phyloP scores from a whole-genome alignment of 2,113 vertebrate species.

The Cacatua alba region DNA sequence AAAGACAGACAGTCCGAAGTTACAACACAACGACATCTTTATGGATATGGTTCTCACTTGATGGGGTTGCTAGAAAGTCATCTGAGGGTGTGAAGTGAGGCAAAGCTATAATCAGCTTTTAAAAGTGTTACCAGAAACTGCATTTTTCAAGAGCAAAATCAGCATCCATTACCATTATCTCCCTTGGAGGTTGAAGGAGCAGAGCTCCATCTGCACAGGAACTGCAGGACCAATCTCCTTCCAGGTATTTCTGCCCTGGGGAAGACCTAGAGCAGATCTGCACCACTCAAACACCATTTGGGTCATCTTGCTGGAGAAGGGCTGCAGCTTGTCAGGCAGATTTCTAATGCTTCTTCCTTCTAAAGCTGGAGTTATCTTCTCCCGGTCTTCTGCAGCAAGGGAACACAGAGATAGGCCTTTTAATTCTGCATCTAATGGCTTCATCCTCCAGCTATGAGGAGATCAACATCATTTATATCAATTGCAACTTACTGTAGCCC shows the following conservation, averaged over 20 bases:
- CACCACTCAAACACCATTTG: not conserved
- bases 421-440: not conserved
- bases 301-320: not conserved
- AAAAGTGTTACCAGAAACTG: not conserved
- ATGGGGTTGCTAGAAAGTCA: not conserved
- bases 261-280: not conserved
- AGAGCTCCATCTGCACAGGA: accelerated
- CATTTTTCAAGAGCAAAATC: not conserved
- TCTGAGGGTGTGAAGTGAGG: not conserved
- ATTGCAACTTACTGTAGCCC: not conserved
- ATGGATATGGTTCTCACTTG: not conserved
- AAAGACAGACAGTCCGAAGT: not conserved
- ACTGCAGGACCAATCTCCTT: not conserved
- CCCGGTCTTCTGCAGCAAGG: not conserved
- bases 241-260: not conserved
- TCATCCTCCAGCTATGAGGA: not conserved
- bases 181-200: not conserved
- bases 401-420: not conserved
- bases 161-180: not conserved
- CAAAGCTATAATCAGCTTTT: not conserved
- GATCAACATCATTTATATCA: not conserved
- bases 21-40: not conserved
- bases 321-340: not conserved
- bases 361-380: not conserved
- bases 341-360: not conserved